Base-by-base conservation (phyloP, 2,888 invertebrate species). In the Tenthredo scrophulariae region DNA sequence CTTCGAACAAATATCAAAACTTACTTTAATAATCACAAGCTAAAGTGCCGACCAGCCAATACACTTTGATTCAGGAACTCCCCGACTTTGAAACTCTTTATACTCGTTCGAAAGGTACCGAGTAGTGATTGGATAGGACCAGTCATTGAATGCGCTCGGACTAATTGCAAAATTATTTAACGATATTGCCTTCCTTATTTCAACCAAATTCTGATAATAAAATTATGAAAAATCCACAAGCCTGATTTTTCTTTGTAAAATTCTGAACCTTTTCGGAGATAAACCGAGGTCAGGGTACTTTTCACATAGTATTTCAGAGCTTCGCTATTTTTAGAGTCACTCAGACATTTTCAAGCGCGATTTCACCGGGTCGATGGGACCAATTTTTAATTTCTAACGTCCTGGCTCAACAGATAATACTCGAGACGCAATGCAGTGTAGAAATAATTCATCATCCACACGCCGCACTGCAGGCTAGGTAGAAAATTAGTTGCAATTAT, bases 401-500 rank as follows among this genome's bases (percentile, higher is more conserved):
- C 29, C 18, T 33, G 0, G 7, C 10, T 67, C 67, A 1, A 7
- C 13, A 33, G 29, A 29, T 26, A 67, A 33, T 10, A 29, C 33
- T 18, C 26, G 6, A 22, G 13, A 43, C 15, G 37, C 22, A 26
- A 74, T 26, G 40, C 74, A 67, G 18, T 18, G 43, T 4, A 74
- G 4, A 43, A 43, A 74, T 74, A 43, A 74, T 74, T 74, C 3
- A 43, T 22, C 43, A 43, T 22, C 22, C 10, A 74, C 4, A 74
- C n/a, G 26, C 43, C 1, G 74, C 10, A 15, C 6, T 74, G 40
- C 74, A 74, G 74, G 29, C 22, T 40, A 10, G 40, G 7, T 18
- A 13, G 26, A 13, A 74, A 15, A 43, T 74, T 40, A 74, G 22
- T 74, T 74, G 74, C 74, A 74, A 43, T 43, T 74, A 74, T 43